phyloP scores from a whole-genome alignment of 1,140 invertebrate genomes.

The Magallana gigas region DNA sequence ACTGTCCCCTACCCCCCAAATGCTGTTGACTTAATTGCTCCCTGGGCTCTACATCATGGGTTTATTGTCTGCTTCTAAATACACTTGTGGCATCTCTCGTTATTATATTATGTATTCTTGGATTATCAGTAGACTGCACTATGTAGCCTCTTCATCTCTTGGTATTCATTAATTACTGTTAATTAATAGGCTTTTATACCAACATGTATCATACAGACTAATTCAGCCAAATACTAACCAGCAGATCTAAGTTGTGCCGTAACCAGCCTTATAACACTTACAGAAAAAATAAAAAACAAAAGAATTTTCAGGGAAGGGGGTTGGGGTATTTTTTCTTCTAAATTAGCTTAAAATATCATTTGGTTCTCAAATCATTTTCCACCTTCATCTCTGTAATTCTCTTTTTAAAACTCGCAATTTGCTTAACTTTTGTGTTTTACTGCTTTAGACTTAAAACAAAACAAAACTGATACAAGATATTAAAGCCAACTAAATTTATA shows the following conservation, averaged over 20 bases:
- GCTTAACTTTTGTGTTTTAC: constrained; percentile 26
- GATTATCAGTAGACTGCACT: constrained; percentile 33
- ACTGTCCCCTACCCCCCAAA: not conserved
- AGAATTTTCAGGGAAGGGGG: too few relatives aligned
- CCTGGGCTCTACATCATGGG: not conserved
- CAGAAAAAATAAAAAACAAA: too few relatives aligned
- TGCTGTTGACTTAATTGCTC: not conserved
- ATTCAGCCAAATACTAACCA: constrained; percentile 26
- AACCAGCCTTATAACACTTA: constrained; percentile 19
- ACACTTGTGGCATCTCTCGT: constrained; percentile 23
- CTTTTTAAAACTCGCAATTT: not conserved
- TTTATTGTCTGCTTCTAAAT: not conserved
- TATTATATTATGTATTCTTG: constrained; percentile 7
- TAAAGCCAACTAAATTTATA: constrained; percentile 18
- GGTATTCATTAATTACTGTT: constrained; percentile 17
- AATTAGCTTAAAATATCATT: not conserved
- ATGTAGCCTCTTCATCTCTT: constrained; percentile 18
- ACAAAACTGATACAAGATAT: not conserved
- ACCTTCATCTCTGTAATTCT: constrained; percentile 12
- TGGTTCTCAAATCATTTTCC: not conserved
- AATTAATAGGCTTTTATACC: constrained; percentile 23
- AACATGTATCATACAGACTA: constrained; percentile 31
- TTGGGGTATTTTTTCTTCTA: not conserved
- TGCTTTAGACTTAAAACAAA: not conserved
- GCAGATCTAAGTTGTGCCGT: constrained; percentile 24